These are phyloP conservation scores for Microplitis manilae DNA, from an alignment of 2,888 invertebrate genomes.

Conservation along the genomic window DNA sequence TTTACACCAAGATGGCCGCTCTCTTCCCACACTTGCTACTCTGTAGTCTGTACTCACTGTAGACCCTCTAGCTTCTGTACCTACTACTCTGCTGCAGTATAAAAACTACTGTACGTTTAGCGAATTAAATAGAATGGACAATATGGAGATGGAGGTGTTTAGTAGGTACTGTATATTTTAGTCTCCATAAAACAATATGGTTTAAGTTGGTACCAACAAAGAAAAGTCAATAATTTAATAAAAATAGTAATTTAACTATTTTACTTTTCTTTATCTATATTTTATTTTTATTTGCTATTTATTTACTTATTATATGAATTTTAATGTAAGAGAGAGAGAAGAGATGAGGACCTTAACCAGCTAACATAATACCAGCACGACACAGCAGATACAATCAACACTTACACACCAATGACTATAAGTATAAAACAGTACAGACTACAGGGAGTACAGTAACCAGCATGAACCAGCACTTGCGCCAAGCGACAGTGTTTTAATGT, in stretches of 20 bases:
- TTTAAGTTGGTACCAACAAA: background rate
- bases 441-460: background rate
- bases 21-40: slow-evolving; percentile 34
- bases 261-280: background rate
- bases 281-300: background rate
- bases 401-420: background rate
- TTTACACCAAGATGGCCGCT: slow-evolving; percentile 65
- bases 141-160: background rate
- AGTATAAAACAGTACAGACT: background rate
- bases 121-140: background rate
- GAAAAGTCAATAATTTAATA: background rate
- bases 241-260: background rate
- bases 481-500: background rate
- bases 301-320: too few species aligned
- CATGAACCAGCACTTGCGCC: slow-evolving; percentile 19
- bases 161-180: background rate
- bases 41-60: slow-evolving; percentile 2
- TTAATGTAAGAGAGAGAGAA: background rate
- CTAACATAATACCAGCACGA: background rate
- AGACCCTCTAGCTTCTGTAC: background rate
- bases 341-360: background rate
- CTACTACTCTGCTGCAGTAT: background rate
- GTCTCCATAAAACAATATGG: background rate
- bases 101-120: background rate
- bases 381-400: background rate